Evolutionary conservation across 2,888 invertebrate genomes (phyloP).

Genomic region (Chrysodeixis includens): DNA sequence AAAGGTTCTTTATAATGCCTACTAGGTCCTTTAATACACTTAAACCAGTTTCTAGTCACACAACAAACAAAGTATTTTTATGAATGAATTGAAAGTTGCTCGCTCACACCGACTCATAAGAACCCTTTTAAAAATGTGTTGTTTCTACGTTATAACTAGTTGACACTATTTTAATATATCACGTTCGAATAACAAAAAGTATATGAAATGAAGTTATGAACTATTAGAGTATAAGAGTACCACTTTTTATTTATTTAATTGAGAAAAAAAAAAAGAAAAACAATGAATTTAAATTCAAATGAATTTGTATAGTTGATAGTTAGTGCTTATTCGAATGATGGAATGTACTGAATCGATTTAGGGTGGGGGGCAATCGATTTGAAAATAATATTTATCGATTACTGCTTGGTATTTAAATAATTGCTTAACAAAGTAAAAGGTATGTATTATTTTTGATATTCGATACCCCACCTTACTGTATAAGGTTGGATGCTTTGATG

Average conservation of each 20-base stretch:
- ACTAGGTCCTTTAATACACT: slow-evolving; percentile 39
- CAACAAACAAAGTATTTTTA: slow-evolving; percentile 56
- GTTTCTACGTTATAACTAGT: slow-evolving; percentile 78
- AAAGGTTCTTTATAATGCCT: slow-evolving; percentile 5
- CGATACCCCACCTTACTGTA: slow-evolving; percentile 32
- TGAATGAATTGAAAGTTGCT: slow-evolving; percentile 54
- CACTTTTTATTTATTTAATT: slow-evolving; percentile 80
- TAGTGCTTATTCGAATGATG: slow-evolving; percentile 60
- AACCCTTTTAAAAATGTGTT: slow-evolving; percentile 80
- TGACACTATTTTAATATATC: slow-evolving; percentile 84
- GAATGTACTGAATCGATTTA: slow-evolving; percentile 39
- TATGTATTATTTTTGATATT: slow-evolving; percentile 35
- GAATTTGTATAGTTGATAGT: slow-evolving; percentile 65
- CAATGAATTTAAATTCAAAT: slow-evolving; percentile 72
- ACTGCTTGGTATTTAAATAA: slow-evolving; percentile 53
- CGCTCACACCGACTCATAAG: slow-evolving; percentile 75
- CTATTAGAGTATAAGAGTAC: slow-evolving; percentile 83
- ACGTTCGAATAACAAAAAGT: slow-evolving; percentile 73
- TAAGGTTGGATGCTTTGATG: slow-evolving; percentile 59
- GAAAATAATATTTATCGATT: slow-evolving; percentile 36
- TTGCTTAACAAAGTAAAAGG: slow-evolving; percentile 52
- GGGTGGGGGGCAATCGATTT: slow-evolving; percentile 54
- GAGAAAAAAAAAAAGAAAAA: slow-evolving; percentile 57
- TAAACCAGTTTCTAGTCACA: slow-evolving; percentile 71
- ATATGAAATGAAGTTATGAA: slow-evolving; percentile 82